Evolutionary conservation across 2,888 invertebrate genomes (phyloP).

Genomic region (Tillus elongatus): DNA sequence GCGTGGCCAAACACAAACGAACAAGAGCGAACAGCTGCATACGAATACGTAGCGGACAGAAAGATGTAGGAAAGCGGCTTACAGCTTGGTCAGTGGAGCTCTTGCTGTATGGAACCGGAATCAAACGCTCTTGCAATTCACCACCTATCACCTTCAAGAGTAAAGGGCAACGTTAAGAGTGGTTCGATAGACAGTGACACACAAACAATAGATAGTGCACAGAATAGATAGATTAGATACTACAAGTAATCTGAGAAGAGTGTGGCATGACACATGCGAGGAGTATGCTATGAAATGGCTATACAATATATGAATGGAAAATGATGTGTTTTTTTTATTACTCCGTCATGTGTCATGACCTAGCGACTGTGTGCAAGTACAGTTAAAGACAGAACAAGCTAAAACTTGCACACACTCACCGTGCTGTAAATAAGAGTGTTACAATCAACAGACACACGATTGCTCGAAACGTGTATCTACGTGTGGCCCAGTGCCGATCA

Average conservation of each 20-base stretch:
- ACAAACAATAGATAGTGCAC: slow-evolving; percentile 45
- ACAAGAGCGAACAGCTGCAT: slow-evolving; percentile 42
- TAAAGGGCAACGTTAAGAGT: slow-evolving; percentile 77
- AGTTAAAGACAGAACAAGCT: too few species aligned
- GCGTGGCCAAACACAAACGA: slow-evolving; percentile 39
- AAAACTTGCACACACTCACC: slow-evolving; percentile 27
- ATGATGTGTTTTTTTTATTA: too few species aligned
- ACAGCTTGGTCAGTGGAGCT: slow-evolving; percentile 99
- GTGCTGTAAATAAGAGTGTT: slow-evolving; percentile 33
- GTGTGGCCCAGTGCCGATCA: slow-evolving; percentile 39
- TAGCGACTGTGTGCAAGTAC: slow-evolving; percentile 1
- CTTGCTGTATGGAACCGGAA: slow-evolving; percentile 99
- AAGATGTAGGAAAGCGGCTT: slow-evolving; percentile 68
- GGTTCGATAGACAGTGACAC: slow-evolving; percentile 49
- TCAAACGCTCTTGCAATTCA: slow-evolving; percentile 99
- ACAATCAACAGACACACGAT: slow-evolving; percentile 42
- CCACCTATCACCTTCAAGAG: slow-evolving; percentile 99
- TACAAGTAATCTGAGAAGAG: slow-evolving; percentile 31
- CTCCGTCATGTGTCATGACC: too few species aligned
- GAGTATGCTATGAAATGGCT: too few species aligned
- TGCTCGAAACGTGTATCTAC: slow-evolving; percentile 42
- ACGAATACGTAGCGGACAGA: slow-evolving; percentile 45
- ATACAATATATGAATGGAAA: too few species aligned
- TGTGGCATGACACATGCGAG: too few species aligned
- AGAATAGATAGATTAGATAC: slow-evolving; percentile 48